These are phyloP conservation scores for Conchocele bisecta DNA, from an alignment of 2,888 invertebrate species.

Conservation along the genomic window DNA sequence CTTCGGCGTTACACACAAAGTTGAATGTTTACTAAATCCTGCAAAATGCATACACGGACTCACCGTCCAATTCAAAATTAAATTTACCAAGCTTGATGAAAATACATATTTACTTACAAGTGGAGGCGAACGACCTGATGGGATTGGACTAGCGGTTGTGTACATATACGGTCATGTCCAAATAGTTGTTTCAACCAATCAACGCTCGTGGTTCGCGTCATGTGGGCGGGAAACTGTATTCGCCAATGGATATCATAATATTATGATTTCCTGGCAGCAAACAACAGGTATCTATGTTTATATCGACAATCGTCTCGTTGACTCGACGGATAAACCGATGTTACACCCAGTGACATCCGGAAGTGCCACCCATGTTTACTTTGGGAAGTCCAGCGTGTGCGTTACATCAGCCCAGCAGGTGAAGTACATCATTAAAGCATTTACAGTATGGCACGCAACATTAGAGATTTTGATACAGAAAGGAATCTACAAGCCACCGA, in stretches of 20 bases:
- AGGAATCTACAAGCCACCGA: slow-evolving; percentile 57
- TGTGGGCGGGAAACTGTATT: slow-evolving; percentile 53
- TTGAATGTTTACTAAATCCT: slow-evolving; percentile 67
- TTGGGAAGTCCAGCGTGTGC: slow-evolving; percentile 52
- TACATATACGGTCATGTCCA: slow-evolving; percentile 71
- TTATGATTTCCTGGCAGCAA: slow-evolving; percentile 67
- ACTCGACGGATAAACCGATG: slow-evolving; percentile 29
- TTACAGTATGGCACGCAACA: slow-evolving; percentile 67
- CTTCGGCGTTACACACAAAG: slow-evolving; percentile 48
- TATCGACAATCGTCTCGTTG: slow-evolving; percentile 58
- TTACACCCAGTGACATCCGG: slow-evolving; percentile 28
- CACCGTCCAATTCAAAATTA: slow-evolving; percentile 64
- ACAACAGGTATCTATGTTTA: slow-evolving; percentile 59
- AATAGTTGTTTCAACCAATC: slow-evolving; percentile 61
- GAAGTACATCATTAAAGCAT: slow-evolving; percentile 53
- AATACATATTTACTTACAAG: slow-evolving; percentile 70
- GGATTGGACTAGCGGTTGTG: slow-evolving; percentile 67
- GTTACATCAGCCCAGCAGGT: slow-evolving; percentile 42
- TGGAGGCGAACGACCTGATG: slow-evolving; percentile 65
- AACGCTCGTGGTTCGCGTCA: slow-evolving; percentile 65
- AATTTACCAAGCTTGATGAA: slow-evolving; percentile 62
- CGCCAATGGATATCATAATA: slow-evolving; percentile 45
- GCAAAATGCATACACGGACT: slow-evolving; percentile 62
- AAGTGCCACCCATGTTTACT: slow-evolving; percentile 40
- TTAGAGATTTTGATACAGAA: slow-evolving; percentile 58